phyloP scores from a whole-genome alignment of 1,140 invertebrate species.

The Platorchestia sp. region DNA sequence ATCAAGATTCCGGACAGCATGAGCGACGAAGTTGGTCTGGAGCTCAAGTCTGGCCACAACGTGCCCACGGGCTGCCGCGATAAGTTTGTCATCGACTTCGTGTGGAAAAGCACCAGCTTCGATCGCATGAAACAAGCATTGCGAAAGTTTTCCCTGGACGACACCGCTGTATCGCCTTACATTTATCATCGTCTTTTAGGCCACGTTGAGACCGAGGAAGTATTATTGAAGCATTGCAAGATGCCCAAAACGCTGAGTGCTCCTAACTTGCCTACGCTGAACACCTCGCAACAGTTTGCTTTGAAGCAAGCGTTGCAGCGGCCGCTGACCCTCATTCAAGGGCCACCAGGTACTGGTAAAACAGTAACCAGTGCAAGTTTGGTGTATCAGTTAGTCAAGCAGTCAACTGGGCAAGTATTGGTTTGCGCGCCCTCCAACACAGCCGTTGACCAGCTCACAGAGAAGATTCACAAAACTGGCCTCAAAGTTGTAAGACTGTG shows the following conservation, averaged over 20 bases:
- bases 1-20: constrained; percentile 99
- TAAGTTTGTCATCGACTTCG: constrained; percentile 99
- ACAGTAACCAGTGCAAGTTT: constrained; percentile 99
- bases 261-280: constrained; percentile 96
- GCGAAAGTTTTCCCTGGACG: constrained; percentile 95
- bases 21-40: constrained; percentile 97
- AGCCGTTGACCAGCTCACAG: constrained; percentile 98
- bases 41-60: constrained; percentile 90
- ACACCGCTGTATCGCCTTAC: constrained; percentile 95
- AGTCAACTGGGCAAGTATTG: constrained; percentile 91
- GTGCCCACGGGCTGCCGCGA: constrained; percentile 92
- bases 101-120: constrained; percentile 99
- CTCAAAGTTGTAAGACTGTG: constrained; percentile 96
- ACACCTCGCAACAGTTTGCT: constrained; percentile 92
- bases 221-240: constrained; percentile 85
- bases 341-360: constrained; percentile 93
- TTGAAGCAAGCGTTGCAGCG: constrained; percentile 98
- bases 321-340: constrained; percentile 96
- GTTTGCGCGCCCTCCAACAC: constrained; percentile 99
- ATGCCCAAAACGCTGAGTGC: constrained; percentile 97
- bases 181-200: constrained; percentile 97
- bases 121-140: constrained; percentile 97
- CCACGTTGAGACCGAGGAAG: constrained; percentile 94
- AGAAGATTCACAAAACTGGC: constrained; percentile 98
- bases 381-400: constrained; percentile 97